Evolutionary conservation across 2,888 invertebrate genomes (phyloP), one percentile per base, ranked within the genome.

Genomic region (Actias luna): DNA sequence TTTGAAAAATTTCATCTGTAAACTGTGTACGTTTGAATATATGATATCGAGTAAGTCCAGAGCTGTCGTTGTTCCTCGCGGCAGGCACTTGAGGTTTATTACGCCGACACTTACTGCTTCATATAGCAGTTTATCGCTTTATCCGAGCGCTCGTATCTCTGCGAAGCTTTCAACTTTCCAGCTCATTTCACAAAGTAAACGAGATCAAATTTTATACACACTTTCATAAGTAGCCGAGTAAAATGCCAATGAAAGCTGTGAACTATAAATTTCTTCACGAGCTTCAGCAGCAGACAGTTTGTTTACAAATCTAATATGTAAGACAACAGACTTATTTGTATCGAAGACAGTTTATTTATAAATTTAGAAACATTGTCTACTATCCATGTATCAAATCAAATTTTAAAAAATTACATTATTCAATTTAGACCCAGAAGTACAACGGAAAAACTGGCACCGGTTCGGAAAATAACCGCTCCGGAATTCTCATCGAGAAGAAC

Each of bases 191-290:
- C 46, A 46, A 22, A 46, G 46, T 46, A 46, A 46, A 18, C 46
- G 46, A 46, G 46, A 46, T 46, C 46, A 46, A 46, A 46, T 46
- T 46, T 46, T 46, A 46, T 46, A 46, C 46, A 46, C 12, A 46
- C 8, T 46, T 22, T 46, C 22, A 46, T 22, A 10, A 46, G 46
- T 12, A 46, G 22, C 22, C 46, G 8, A 46, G 46, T 46, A 46
- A 46, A 46, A 46, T 25, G 22, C 22, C 22, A 10, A 46, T 46
- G 12, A 22, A 22, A 16, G 2, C 46, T 8, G 22, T 22, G 46
- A 22, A 46, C 22, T 22, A 46, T 22, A 46, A 46, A n/a, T n/a
- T 42, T 42, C 42, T 42, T 42, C 22, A 12, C 22, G 22, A 46
- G 22, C 16, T 46, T 46, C 42, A 42, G 18, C 18, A n/a, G n/a